Evolutionary conservation across 2,888 invertebrate genomes (phyloP), one percentile per base, ranked within the genome.

Genomic region (Nasonovia ribisnigri): DNA sequence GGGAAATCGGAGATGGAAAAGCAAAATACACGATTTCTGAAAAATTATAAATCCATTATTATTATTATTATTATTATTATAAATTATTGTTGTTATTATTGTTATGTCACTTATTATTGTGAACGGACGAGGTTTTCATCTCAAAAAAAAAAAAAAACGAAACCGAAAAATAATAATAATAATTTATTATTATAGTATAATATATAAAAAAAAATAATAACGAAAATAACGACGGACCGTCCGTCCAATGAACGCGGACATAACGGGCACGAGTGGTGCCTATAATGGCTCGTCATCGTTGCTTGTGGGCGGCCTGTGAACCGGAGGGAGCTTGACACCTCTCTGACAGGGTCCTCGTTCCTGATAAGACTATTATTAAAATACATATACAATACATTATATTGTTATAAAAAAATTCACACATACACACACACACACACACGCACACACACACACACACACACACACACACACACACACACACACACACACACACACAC

Each of bases 281-380:
- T 84, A 13, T 84, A 84, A 84, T 42, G 16, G 54, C 88, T 42
- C 54, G 54, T 88, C 84, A 77, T 77, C 36, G 88, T 36, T 26
- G 54, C 57, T 42, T 43, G 43, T 29, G 11, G 57, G 54, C 57
- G 89, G 42, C 89, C 57, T 42, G 46, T 46, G 46, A 46, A 29
- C 57, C 89, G 57, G 57, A 89, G 57, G 89, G 43, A 57, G 57
- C 51, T 57, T 57, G 89, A 60, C 57, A 89, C 57, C 89, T 57
- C 57, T 51, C 43, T 60, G 89, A 57, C 57, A 89, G 57, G 57
- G 89, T 89, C 57, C 89, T 89, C 57, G 57, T 89, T 43, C 89
- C 42, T 57, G 89, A 89, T 60, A 89, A 57, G 89, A 89, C 89
- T 60, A 60, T 42, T 43, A 43, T 43, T 42, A 29, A 57, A 60